Evolutionary conservation across 2,888 invertebrate genomes (phyloP).

Genomic region (Julus scandinavius): DNA sequence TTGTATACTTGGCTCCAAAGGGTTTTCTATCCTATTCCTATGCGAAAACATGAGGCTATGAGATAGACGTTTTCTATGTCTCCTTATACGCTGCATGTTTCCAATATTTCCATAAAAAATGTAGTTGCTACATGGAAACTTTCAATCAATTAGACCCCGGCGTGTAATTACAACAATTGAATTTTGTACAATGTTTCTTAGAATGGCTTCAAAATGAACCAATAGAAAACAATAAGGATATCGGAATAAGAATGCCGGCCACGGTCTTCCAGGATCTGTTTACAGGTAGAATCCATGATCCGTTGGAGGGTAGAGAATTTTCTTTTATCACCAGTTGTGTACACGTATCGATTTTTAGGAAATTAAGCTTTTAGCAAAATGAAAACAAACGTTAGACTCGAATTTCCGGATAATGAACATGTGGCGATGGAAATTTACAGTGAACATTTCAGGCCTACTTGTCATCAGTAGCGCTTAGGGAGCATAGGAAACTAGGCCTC

Average conservation of each 20-base stretch:
- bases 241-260: background rate
- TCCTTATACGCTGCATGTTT: background rate
- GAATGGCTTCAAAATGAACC: background rate
- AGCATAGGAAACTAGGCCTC: background rate
- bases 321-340: background rate
- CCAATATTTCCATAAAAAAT: background rate
- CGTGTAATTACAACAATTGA: background rate
- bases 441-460: background rate
- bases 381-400: conserved; percentile 15
- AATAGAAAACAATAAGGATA: background rate
- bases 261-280: background rate
- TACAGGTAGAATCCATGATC: conserved; percentile 35
- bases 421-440: background rate
- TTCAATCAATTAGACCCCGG: background rate
- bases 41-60: background rate
- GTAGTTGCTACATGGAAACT: background rate
- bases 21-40: background rate
- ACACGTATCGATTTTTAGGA: background rate
- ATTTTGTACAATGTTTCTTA: background rate
- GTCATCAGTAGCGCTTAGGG: background rate
- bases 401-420: conserved; percentile 35
- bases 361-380: background rate
- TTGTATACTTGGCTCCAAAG: background rate
- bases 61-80: background rate
- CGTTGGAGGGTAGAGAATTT: background rate